Percentiles rank a stretch among this genome's conserved stretches.
Conservation (phyloP, 2,888 invertebrate genomes). For the Erannis defoliaria region DNA sequence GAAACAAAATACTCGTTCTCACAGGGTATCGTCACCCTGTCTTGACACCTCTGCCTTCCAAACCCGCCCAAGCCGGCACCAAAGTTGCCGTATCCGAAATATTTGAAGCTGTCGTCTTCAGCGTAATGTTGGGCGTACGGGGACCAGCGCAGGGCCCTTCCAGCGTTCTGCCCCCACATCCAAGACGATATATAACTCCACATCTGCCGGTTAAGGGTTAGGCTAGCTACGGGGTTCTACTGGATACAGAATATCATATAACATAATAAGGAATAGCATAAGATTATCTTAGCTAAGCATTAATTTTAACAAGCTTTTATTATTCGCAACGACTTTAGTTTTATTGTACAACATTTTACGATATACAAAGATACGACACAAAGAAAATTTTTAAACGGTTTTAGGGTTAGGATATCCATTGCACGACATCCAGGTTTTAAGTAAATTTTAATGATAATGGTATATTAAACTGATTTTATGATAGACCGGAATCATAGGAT, state of each 20-base stretch:
- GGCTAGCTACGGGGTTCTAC: slow-evolving; percentile 67
- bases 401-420: no score
- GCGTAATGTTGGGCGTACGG: slow-evolving; percentile 77
- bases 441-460: no score
- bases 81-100: slow-evolving; percentile 76
- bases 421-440: no score
- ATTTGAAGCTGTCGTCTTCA: slow-evolving; percentile 62
- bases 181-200: slow-evolving; percentile 81
- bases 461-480: no score
- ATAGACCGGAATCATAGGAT: no score
- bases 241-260: slow-evolving; percentile 21
- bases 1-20: slow-evolving; percentile 94
- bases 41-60: slow-evolving; percentile 86
- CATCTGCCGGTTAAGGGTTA: slow-evolving; percentile 72
- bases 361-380: no score
- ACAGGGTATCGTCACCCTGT: slow-evolving; percentile 93
- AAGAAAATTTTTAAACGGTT: no score
- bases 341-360: no score
- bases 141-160: slow-evolving; percentile 63
- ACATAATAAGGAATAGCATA: slow-evolving; percentile 7
- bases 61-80: slow-evolving; percentile 64
- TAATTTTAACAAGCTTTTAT: no score
- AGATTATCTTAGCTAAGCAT: neutral
- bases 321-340: no score
- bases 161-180: slow-evolving; percentile 71